Percentiles rank a stretch among this genome's conserved stretches.
phyloP scores from a whole-genome alignment of 2,113 vertebrate species.

The Chitala chitala region DNA sequence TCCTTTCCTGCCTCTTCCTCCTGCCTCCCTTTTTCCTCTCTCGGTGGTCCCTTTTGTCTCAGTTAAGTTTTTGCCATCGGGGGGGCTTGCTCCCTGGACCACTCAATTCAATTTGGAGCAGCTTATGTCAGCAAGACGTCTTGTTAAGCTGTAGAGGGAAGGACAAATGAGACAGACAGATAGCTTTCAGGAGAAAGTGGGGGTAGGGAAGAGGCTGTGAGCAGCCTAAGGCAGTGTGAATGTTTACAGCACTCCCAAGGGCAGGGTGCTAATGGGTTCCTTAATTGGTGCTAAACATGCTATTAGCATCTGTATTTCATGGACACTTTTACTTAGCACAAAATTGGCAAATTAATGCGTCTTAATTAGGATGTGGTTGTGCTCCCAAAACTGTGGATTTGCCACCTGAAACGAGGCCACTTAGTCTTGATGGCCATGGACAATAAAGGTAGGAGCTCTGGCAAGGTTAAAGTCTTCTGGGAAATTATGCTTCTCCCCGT shows the following conservation, averaged over 20 bases:
- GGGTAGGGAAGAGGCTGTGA: not conserved
- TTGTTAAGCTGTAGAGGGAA: not conserved
- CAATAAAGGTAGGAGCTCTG: not conserved
- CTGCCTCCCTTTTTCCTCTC: not conserved
- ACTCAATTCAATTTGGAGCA: not conserved
- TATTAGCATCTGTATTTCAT: not conserved
- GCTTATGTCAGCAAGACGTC: not conserved
- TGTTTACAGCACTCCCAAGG: not conserved
- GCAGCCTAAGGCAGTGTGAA: not conserved
- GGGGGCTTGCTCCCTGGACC: not conserved
- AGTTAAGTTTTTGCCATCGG: not conserved
- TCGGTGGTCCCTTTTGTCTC: not conserved
- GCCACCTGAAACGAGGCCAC: not conserved
- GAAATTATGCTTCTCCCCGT: not conserved
- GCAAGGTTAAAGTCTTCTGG: not conserved
- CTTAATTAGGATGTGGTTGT: not conserved
- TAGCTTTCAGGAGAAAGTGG: not conserved
- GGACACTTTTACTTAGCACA: slow-evolving; percentile 1
- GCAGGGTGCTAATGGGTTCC: not conserved
- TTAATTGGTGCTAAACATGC: slow-evolving; percentile 12
- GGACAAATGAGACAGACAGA: slow-evolving; percentile 15
- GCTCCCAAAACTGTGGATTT: not conserved
- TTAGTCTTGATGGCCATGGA: not conserved
- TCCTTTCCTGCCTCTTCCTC: not conserved
- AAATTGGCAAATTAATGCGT: not conserved